phyloP scores from a whole-genome alignment of 2,888 invertebrate genomes.

The Eledone cirrhosa region DNA sequence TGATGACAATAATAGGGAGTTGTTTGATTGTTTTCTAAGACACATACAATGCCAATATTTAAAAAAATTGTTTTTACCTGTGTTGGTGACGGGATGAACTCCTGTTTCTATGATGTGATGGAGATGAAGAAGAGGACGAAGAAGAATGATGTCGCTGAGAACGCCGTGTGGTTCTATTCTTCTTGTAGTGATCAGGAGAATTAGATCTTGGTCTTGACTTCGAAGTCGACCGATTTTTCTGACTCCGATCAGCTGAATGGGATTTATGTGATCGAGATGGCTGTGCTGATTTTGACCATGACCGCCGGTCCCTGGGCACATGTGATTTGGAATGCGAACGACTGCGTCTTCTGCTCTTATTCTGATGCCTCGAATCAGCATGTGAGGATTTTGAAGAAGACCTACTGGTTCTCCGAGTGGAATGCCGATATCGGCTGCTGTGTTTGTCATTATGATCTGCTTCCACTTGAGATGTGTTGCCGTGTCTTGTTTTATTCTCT shows the following conservation, averaged over 20 bases:
- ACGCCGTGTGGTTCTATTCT: constrained; percentile 13
- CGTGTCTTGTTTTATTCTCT: not conserved
- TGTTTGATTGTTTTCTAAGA: too few species aligned
- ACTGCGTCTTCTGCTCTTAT: not conserved
- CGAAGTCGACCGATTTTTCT: not conserved
- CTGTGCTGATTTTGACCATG: not conserved
- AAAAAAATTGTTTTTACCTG: not conserved
- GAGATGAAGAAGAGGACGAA: constrained; percentile 21
- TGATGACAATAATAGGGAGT: too few species aligned
- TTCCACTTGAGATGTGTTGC: not conserved
- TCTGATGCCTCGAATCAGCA: not conserved
- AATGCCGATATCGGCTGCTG: not conserved
- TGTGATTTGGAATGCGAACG: constrained; percentile 22
- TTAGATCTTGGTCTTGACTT: constrained; percentile 12
- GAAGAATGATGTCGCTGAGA: not conserved
- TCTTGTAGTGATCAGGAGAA: not conserved
- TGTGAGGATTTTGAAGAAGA: constrained; percentile 10
- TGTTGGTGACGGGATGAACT: constrained; percentile 8
- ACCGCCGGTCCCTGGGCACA: not conserved
- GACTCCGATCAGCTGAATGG: not conserved
- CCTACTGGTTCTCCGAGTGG: not conserved
- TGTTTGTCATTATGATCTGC: not conserved
- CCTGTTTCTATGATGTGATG: constrained; percentile 4
- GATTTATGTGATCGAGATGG: constrained; percentile 9
- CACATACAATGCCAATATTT: too few species aligned